phyloP scores from a whole-genome alignment of 2,113 vertebrate species.

The Todiramphus chloris region DNA sequence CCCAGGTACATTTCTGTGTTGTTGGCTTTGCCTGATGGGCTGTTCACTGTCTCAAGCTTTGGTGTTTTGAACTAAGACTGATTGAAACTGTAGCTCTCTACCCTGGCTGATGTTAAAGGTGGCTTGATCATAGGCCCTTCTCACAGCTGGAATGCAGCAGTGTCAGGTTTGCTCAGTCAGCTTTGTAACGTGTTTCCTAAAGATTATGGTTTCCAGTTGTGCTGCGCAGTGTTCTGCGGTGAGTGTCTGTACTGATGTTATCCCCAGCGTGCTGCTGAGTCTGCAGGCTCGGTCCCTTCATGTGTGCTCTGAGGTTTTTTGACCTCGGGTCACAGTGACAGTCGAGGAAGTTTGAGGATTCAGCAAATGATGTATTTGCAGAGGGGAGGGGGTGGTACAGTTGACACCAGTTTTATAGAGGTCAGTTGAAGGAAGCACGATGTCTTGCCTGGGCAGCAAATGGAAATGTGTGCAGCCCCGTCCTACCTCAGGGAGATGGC shows the following conservation, averaged over 20 bases:
- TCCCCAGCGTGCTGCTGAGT: conserved; percentile 25
- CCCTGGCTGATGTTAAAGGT: neutral
- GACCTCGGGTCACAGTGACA: neutral
- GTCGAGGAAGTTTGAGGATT: conserved; percentile 5
- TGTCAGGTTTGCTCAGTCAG: conserved; percentile 8
- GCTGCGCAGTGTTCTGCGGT: neutral
- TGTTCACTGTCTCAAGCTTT: neutral
- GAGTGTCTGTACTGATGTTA: conserved; percentile 27
- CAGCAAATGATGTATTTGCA: neutral
- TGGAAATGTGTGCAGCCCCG: neutral
- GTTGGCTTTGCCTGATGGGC: neutral
- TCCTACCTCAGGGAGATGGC: neutral
- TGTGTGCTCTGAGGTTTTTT: neutral
- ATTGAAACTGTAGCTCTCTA: neutral
- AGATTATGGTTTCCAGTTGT: conserved; percentile 37
- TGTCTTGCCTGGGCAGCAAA: neutral
- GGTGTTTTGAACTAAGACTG: neutral
- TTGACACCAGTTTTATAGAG: neutral
- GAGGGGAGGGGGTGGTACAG: neutral
- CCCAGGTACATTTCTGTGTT: neutral
- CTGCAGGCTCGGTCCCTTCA: neutral
- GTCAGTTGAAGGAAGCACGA: neutral
- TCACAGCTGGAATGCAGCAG: conserved; percentile 12
- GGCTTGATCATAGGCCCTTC: neutral
- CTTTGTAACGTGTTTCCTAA: neutral